Evolutionary conservation across 2,113 vertebrate genomes (phyloP).

Genomic region (Leptobrachium ailaonicum): DNA sequence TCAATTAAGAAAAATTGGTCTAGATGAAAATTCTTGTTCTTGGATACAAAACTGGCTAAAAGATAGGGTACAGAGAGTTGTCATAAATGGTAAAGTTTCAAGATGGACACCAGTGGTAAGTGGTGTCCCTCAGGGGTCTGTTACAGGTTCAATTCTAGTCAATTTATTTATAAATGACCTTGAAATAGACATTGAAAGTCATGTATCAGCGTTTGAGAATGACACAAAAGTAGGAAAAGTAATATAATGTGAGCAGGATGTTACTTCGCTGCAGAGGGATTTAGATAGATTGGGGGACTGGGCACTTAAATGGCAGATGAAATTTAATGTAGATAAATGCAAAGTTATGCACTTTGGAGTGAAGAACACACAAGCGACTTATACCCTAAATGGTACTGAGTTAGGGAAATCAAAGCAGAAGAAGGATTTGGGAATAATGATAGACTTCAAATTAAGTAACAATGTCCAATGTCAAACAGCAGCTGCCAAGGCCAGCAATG

Average conservation of each 20-base stretch:
- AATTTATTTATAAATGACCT: conserved; percentile 40
- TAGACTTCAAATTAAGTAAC: background rate
- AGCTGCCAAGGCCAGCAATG: background rate
- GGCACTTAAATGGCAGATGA: background rate
- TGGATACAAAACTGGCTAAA: background rate
- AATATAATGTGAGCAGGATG: background rate
- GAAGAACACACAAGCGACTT: background rate
- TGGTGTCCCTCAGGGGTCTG: conserved; percentile 28
- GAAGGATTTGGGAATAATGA: background rate
- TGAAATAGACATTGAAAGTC: background rate
- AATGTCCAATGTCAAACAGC: background rate
- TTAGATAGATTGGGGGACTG: background rate
- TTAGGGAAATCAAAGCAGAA: background rate
- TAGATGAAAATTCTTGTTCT: background rate
- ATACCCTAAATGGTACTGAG: background rate
- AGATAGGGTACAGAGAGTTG: background rate
- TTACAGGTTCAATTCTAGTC: background rate
- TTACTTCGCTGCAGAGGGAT: background rate
- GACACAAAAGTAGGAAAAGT: background rate
- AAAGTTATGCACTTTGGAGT: background rate
- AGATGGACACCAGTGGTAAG: background rate
- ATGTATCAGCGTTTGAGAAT: conserved; percentile 2
- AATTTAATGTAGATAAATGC: background rate
- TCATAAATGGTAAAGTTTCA: background rate
- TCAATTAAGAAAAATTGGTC: background rate